Evolutionary conservation across 2,888 invertebrate genomes (phyloP).

Genomic region (Rotaria magnacalcarata): DNA sequence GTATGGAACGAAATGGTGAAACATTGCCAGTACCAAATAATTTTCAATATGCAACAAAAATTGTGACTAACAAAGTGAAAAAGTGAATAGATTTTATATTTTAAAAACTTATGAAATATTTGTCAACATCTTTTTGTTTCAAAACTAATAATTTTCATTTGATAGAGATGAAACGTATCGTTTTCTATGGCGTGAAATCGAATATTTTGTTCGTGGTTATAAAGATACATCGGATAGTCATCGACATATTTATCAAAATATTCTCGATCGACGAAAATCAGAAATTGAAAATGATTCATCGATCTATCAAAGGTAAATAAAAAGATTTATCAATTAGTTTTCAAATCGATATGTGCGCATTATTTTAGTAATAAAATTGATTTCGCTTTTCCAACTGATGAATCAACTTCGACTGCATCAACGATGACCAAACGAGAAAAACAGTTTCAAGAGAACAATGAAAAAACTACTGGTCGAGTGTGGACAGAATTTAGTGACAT

Average conservation of each 20-base stretch:
- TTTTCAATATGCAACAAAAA: conserved; percentile 51
- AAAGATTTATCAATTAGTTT: background rate
- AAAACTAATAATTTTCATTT: no score
- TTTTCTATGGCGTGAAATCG: conserved; percentile 81
- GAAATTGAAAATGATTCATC: background rate
- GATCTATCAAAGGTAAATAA: background rate
- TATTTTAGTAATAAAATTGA: background rate
- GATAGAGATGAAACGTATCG: conserved; percentile 79
- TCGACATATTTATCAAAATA: conserved; percentile 54
- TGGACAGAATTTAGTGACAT: conserved; percentile 22
- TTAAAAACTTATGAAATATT: background rate
- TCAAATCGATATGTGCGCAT: background rate
- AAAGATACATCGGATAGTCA: conserved; percentile 72
- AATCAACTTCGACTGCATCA: background rate
- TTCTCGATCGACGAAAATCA: background rate
- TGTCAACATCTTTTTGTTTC: no score
- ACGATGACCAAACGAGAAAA: background rate
- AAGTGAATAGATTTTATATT: conserved; percentile 38
- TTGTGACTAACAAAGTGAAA: conserved; percentile 56
- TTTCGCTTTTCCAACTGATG: background rate
- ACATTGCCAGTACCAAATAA: conserved; percentile 67
- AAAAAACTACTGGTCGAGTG: background rate
- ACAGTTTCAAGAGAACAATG: background rate
- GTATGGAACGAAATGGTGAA: conserved; percentile 77
- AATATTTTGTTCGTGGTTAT: conserved; percentile 74